Evolutionary conservation across 1,140 invertebrate genomes (phyloP), one percentile per base, ranked within the genome.

Genomic region (Callitettix versicolor): DNA sequence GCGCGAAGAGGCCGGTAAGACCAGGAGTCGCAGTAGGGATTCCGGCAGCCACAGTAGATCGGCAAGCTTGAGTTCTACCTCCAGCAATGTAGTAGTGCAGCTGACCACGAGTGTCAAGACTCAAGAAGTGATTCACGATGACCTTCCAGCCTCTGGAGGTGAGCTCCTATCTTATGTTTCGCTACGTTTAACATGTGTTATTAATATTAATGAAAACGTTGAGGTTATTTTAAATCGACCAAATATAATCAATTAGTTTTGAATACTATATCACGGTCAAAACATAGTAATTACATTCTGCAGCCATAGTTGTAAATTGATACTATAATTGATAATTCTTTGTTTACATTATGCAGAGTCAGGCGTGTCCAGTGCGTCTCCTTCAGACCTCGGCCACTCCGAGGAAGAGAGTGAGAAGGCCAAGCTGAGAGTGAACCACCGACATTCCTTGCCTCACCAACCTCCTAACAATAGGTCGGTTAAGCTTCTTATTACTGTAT

Each of bases 21-120:
- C 34, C 47, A 30, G 54, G 2, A 55, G 54, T 26, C 66, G 78
- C 12, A 70, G 69, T 34, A 63, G 71, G 34, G 80, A 84, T 65
- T 82, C 79, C n/a, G 80, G 81, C 41, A 81, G 79, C 40, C 81
- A 83, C 69, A 81, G 79, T 58, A 72, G 81, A 21, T 79, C 78
- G 6, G 76, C 77, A 46, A 79, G 77, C 55, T 75, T 75, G 26
- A 76, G 73, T 51, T 76, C 74, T 11, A 72, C 71, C 15, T 63
- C 69, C 15, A 73, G 71, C 58, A 68, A 67, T 15, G 68, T 71
- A 50, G 63, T 71, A 24, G 60, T 69, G 26, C 20, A 56, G 26
- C 41, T 58, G 11, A 20, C 26, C 9, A 30, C 26, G 26, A 30
- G 26, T 9, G 18, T 26, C 3, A 24, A 47, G n/a, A 30, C 30